A percentile compares a stretch with the other conserved stretches of the same genome.
phyloP scores from a whole-genome alignment of 2,888 invertebrate species.

The Ennomos fuscantarius region DNA sequence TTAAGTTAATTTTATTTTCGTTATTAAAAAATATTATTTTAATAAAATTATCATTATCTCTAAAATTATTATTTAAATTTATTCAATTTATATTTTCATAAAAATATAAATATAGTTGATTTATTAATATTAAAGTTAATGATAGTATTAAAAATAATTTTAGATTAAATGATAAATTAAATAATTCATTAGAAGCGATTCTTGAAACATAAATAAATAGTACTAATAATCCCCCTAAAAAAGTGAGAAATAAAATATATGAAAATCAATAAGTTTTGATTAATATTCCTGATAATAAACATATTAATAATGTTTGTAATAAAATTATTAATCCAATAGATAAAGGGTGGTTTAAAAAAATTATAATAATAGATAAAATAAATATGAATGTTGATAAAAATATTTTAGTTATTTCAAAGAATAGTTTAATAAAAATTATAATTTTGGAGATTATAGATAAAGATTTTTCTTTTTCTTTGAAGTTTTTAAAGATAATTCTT shows the following conservation, averaged over 20 bases:
- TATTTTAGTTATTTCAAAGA: conserved; percentile 78
- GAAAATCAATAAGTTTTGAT: conserved; percentile 85
- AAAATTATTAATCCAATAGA: conserved; percentile 83
- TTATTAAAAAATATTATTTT: conserved; percentile 53
- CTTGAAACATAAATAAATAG: conserved; percentile 88
- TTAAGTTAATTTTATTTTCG: conserved; percentile 76
- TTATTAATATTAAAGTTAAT: conserved; percentile 43
- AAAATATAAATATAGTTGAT: conserved; percentile 45
- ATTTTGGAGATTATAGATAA: conserved; percentile 89
- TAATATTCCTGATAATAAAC: conserved; percentile 75
- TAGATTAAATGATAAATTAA: conserved; percentile 59
- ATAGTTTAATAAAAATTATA: conserved; percentile 88
- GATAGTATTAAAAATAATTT: conserved; percentile 49
- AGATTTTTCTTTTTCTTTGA: conserved; percentile 84
- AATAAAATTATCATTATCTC: conserved; percentile 51
- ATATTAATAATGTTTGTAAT: conserved; percentile 79
- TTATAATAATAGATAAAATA: conserved; percentile 57
- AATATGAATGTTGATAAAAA: conserved; percentile 67
- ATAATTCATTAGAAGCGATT: conserved; percentile 86
- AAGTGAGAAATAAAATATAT: conserved; percentile 86
- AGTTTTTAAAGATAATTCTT: conserved; percentile 84
- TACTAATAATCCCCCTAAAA: conserved; percentile 87
- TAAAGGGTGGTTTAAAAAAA: conserved; percentile 76
- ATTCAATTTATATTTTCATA: conserved; percentile 58
- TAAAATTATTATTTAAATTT: conserved; percentile 60